Evolutionary conservation across 2,888 invertebrate species (phyloP).

Genomic region (Microctonus brassicae): DNA sequence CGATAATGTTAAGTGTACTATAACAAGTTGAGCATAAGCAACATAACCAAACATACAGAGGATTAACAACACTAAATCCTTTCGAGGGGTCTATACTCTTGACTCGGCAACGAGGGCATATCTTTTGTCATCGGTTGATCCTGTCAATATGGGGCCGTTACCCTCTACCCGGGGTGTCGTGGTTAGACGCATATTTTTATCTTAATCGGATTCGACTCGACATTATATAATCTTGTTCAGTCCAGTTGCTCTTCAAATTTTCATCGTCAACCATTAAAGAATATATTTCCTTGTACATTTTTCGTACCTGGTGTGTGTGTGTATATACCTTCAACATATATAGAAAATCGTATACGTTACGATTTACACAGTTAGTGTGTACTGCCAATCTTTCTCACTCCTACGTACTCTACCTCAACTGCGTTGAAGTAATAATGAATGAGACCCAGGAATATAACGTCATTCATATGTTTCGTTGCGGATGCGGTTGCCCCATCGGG

Average conservation of each 20-base stretch:
- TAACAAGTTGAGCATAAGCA: constrained; percentile 23
- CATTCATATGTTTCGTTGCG: constrained; percentile 56
- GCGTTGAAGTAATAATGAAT: constrained; percentile 50
- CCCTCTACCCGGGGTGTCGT: constrained; percentile 40
- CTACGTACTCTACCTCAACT: background rate
- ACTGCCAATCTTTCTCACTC: constrained; percentile 7
- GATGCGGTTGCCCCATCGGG: constrained; percentile 43
- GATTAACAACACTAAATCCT: constrained; percentile 44
- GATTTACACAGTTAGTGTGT: constrained; percentile 14
- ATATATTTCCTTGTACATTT: background rate
- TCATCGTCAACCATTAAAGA: constrained; percentile 10
- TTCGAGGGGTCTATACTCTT: constrained; percentile 58
- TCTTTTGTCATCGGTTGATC: constrained; percentile 28
- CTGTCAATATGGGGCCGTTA: constrained; percentile 32
- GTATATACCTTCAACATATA: background rate
- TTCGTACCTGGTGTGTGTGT: background rate
- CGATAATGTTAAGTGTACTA: constrained; percentile 16
- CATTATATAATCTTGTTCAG: constrained; percentile 53
- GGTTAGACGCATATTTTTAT: constrained; percentile 47
- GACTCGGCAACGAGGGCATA: constrained; percentile 58
- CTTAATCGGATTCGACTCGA: constrained; percentile 60
- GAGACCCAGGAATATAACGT: constrained; percentile 61
- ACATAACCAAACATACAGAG: background rate
- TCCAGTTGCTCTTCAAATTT: constrained; percentile 17
- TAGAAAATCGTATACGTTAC: background rate